A percentile compares a stretch with the other conserved stretches of the same genome.
These are phyloP conservation scores for Garra rufa DNA, from an alignment of 2,113 vertebrate genomes.

Conservation along the genomic window DNA sequence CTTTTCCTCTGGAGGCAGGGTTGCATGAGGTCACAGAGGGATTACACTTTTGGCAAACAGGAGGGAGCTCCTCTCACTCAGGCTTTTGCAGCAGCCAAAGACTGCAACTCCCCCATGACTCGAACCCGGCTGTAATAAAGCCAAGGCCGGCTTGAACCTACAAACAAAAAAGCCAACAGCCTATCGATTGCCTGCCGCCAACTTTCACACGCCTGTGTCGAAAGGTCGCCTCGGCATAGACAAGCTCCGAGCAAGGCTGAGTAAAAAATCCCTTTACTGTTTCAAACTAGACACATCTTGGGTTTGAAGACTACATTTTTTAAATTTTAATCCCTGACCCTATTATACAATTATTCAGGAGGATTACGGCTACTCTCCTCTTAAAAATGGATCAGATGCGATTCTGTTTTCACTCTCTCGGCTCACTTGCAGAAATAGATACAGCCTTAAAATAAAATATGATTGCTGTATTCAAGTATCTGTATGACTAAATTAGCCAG, in stretches of 20 bases:
- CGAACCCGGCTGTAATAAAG: conserved; percentile 79
- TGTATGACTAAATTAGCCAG: conserved; percentile 49
- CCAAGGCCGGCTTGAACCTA: conserved; percentile 76
- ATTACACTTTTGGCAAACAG: conserved; percentile 85
- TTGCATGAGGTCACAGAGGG: conserved; percentile 74
- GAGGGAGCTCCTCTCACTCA: conserved; percentile 73
- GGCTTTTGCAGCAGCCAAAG: conserved; percentile 60
- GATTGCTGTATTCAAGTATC: conserved; percentile 27
- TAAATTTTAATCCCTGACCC: conserved; percentile 53
- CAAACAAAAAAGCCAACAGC: conserved; percentile 82
- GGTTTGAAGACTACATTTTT: conserved; percentile 31
- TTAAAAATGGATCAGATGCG: conserved; percentile 15
- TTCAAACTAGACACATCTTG: conserved; percentile 43
- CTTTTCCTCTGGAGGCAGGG: conserved; percentile 78
- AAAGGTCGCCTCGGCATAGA: conserved; percentile 73
- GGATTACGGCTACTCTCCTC: conserved; percentile 35
- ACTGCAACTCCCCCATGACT: conserved; percentile 76
- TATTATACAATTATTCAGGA: conserved; percentile 35
- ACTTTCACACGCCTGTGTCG: conserved; percentile 73
- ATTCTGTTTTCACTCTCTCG: not conserved
- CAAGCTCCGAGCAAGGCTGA: conserved; percentile 65
- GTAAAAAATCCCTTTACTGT: conserved; percentile 45
- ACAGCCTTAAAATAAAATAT: conserved; percentile 39
- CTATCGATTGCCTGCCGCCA: conserved; percentile 77
- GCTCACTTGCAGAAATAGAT: conserved; percentile 10